Base-by-base conservation (phyloP, 2,113 vertebrate genomes). In the Rutilus rutilus region DNA sequence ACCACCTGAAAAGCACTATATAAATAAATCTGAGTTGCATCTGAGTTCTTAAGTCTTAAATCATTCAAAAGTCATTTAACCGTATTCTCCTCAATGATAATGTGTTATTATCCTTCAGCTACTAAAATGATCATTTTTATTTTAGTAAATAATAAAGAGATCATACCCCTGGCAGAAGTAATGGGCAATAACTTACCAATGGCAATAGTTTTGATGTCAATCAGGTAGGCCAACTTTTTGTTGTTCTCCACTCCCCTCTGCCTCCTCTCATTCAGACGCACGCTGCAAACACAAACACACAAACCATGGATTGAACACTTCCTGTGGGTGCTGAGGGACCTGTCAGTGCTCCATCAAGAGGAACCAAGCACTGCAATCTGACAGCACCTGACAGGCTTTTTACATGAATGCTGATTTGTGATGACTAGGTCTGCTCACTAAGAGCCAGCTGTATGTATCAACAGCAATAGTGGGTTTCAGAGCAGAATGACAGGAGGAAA, bases 121-220 rank as follows among this genome's bases (percentile, higher is more conserved):
- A 25, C 23, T 23, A 60, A 36, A 11, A 36, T 6, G 0, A 23
- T 78, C 3, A 10, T 25, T 64, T 64, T 45, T 0, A 47, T 45
- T 15, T 30, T 30, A 62, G 17, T 45, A 11, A 30, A 57, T 57
- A 25, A 50, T 50, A 17, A 69, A 73, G 19, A 45, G 27, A 36
- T 14, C 19, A 59, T 9, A 9, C 7, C 77, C 52, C 15, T 23
- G 25, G 11, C n/a, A 77, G 47, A 50, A 23, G 17, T 12, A 33
- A 33, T 50, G 2, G 10, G 42, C 45, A 57, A 71, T 14, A 11
- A 83, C 93, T 95, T 90, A 97, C 98, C 96, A 57, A 97, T 90
- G 62, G 97, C 96, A 75, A 99, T 96, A 25, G 97, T 99, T 92
- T 99, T 99, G 87, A 98, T 94, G 90, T 99, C 98, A 33, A 99